These are phyloP conservation scores for Anser brachyrhynchus DNA, from an alignment of 2,113 vertebrate genomes.

Conservation along the genomic window DNA sequence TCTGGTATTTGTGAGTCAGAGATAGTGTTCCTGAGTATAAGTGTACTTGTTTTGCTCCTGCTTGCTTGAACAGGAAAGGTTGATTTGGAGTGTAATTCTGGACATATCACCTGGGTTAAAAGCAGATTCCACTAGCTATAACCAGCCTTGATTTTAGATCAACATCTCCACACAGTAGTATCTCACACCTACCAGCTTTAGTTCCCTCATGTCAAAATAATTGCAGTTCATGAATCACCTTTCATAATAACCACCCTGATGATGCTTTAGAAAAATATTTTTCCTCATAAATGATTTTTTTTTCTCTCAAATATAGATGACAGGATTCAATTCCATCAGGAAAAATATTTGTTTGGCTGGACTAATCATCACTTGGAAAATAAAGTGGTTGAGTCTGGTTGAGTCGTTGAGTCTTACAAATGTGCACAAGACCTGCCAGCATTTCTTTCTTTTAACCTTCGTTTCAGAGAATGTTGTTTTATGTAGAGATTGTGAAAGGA, in stretches of 20 bases:
- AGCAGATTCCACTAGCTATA: not conserved
- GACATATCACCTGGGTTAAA: not conserved
- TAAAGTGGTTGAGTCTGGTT: not conserved
- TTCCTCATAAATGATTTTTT: not conserved
- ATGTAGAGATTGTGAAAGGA: not conserved
- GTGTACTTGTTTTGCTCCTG: not conserved
- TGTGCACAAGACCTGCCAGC: not conserved
- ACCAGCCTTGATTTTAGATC: not conserved
- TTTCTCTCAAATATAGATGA: not conserved
- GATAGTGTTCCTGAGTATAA: rapidly evolving
- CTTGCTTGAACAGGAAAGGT: not conserved
- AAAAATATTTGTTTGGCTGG: not conserved
- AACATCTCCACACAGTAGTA: rapidly evolving
- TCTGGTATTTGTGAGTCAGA: not conserved
- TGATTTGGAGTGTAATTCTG: not conserved
- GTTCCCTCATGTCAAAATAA: not conserved
- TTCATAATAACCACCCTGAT: not conserved
- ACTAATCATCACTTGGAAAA: not conserved
- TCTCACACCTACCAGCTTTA: not conserved
- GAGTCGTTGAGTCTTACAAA: not conserved
- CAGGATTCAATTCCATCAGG: not conserved
- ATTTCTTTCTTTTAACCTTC: not conserved
- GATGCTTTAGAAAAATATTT: not conserved
- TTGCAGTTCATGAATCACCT: not conserved
- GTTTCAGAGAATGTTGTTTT: not conserved